Evolutionary conservation across 1,140 invertebrate genomes (phyloP).

Genomic region (Dreissena polymorpha): DNA sequence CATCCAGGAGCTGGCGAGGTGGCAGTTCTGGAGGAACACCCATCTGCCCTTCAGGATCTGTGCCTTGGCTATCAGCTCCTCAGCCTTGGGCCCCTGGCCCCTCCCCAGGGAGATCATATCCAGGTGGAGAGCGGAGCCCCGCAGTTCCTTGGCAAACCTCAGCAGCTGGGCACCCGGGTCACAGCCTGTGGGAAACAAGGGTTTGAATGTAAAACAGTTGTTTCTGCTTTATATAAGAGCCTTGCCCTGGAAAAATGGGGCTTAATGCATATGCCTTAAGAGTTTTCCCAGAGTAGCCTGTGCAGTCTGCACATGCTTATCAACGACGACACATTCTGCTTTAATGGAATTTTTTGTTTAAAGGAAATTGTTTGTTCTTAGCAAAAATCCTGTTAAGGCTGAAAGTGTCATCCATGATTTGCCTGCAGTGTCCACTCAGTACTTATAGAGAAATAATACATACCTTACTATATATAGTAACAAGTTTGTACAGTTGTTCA

Average conservation of each 20-base stretch:
- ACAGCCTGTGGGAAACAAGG: constrained; percentile 65
- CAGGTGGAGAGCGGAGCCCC: constrained; percentile 76
- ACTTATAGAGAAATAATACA: too few relatives aligned
- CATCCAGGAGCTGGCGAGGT: constrained; percentile 79
- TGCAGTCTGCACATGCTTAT: too few relatives aligned
- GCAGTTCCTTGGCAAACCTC: constrained; percentile 77
- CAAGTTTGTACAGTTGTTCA: too few relatives aligned
- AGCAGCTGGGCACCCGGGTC: constrained; percentile 77
- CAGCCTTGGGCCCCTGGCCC: constrained; percentile 78
- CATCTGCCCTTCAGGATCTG: constrained; percentile 79
- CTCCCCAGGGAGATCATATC: constrained; percentile 79
- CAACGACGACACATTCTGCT: too few relatives aligned
- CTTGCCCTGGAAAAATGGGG: not conserved
- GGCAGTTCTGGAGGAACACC: constrained; percentile 84
- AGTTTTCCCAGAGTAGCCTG: too few relatives aligned
- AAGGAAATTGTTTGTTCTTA: too few relatives aligned
- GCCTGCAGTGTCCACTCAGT: too few relatives aligned
- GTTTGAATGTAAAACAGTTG: not conserved
- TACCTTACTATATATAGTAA: too few relatives aligned
- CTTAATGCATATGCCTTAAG: not conserved
- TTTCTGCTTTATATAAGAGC: not conserved
- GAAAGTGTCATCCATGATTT: too few relatives aligned
- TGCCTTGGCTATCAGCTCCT: constrained; percentile 78
- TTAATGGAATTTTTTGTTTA: too few relatives aligned
- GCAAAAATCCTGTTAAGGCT: too few relatives aligned